phyloP scores from a whole-genome alignment of 2,797 vertebrate species.

The Cuniculus paca region DNA sequence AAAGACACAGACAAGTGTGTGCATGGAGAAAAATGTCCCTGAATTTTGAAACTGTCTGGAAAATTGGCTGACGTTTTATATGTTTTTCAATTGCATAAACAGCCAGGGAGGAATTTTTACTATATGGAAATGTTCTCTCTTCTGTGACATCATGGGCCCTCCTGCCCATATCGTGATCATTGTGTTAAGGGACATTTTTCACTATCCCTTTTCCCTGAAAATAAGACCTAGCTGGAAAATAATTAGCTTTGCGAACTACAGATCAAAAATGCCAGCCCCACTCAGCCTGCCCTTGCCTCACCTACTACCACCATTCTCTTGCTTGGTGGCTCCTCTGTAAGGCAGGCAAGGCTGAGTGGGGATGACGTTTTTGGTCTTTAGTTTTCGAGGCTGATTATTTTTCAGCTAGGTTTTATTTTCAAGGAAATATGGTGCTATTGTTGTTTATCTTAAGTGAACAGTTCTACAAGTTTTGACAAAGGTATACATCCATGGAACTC shows the following conservation, averaged over 20 bases:
- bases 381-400: background rate
- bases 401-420: background rate
- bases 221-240: background rate
- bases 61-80: slow-evolving; percentile 52
- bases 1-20: slow-evolving; percentile 62
- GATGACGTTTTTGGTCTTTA: background rate
- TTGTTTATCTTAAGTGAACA: background rate
- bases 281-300: background rate
- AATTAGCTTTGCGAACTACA: background rate
- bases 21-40: background rate
- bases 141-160: background rate
- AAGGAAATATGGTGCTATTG: background rate
- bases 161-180: background rate
- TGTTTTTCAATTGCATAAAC: slow-evolving; percentile 18
- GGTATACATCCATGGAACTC: too few relatives aligned
- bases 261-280: background rate
- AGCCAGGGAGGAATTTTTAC: background rate
- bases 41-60: slow-evolving; percentile 63
- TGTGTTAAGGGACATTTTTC: background rate
- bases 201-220: background rate
- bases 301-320: background rate
- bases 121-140: background rate
- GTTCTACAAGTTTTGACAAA: background rate
- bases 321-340: background rate
- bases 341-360: background rate